Percentiles rank a stretch among this genome's conserved stretches.
Conservation (phyloP, 1,140 invertebrate species). For the Drosophila orena region DNA sequence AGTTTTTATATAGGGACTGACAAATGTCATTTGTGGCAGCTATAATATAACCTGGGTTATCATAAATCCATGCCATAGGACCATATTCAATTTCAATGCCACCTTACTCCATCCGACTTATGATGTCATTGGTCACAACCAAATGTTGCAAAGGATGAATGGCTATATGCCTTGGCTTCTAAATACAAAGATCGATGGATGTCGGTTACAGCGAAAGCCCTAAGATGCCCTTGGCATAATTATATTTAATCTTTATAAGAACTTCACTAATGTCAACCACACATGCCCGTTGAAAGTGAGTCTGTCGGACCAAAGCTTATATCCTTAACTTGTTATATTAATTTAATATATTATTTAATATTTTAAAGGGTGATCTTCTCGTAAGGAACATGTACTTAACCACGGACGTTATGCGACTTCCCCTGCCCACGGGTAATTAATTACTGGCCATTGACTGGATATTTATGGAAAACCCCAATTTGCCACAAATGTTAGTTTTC, state of each 20-base stretch:
- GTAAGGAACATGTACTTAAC: conserved; percentile 18
- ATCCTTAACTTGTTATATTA: too few relatives aligned
- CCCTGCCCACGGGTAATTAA: conserved; percentile 9
- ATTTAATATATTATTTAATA: too few relatives aligned
- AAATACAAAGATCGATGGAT: conserved; percentile 6
- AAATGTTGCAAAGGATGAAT: conserved; percentile 10
- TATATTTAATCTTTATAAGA: conserved; percentile 14
- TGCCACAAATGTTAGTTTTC: conserved; percentile 17
- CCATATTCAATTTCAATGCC: conserved; percentile 10
- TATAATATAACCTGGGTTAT: conserved; percentile 20
- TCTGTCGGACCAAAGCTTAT: background rate
- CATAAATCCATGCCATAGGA: conserved; percentile 15
- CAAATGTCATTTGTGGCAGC: conserved; percentile 13
- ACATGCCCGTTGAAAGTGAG: conserved; percentile 24
- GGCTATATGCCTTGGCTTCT: conserved; percentile 25
- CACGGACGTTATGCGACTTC: conserved; percentile 8
- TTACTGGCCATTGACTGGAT: conserved; percentile 16
- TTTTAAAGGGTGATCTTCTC: conserved; percentile 7
- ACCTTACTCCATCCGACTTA: conserved; percentile 16
- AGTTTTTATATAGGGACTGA: background rate
- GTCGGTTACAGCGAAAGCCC: conserved; percentile 6
- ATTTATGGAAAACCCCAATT: conserved; percentile 12
- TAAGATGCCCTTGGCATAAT: conserved; percentile 20
- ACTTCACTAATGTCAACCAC: conserved; percentile 27
- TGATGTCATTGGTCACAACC: conserved; percentile 2